These are phyloP conservation scores for Euwallacea fornicatus DNA, from an alignment of 1,140 invertebrate species.

Conservation along the genomic window DNA sequence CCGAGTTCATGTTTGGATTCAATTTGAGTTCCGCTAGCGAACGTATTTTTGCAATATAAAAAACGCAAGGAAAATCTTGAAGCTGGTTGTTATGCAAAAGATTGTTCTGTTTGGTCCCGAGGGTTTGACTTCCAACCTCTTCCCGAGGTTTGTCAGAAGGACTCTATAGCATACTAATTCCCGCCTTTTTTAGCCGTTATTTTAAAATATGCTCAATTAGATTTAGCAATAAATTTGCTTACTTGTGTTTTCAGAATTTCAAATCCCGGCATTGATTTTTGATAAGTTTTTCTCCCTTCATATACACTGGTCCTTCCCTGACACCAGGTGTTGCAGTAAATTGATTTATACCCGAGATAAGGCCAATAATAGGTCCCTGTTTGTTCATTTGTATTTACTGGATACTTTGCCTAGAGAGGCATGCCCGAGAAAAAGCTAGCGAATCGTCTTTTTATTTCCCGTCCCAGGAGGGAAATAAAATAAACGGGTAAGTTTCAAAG, in stretches of 20 bases:
- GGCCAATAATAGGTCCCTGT: slow-evolving; percentile 39
- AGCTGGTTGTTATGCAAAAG: slow-evolving; percentile 45
- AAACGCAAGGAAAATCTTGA: slow-evolving; percentile 20
- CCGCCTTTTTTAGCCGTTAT: slow-evolving; percentile 44
- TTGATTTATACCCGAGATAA: slow-evolving; percentile 40
- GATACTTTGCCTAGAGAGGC: slow-evolving; percentile 40
- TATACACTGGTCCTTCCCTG: slow-evolving; percentile 2
- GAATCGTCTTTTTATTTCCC: slow-evolving; percentile 38
- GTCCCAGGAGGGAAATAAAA: slow-evolving; percentile 35
- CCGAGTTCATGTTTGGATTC: slow-evolving; percentile 19
- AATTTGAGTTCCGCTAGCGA: slow-evolving; percentile 11
- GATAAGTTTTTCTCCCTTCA: too few species aligned
- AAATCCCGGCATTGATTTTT: too few species aligned
- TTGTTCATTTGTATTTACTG: slow-evolving; percentile 41
- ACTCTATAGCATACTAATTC: slow-evolving; percentile 46
- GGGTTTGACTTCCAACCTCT: slow-evolving; percentile 45
- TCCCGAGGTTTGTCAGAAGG: slow-evolving; percentile 42
- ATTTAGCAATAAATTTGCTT: slow-evolving; percentile 1
- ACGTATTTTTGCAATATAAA: slow-evolving; percentile 11
- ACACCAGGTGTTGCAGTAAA: slow-evolving; percentile 24
- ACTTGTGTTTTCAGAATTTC: too few species aligned
- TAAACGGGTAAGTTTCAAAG: slow-evolving; percentile 38
- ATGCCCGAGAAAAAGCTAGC: slow-evolving; percentile 36
- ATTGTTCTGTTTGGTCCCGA: slow-evolving; percentile 43
- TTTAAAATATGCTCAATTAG: slow-evolving; percentile 31